These are phyloP conservation scores for Rhadina sibilatrix DNA, from an alignment of 2,113 vertebrate genomes.

Conservation along the genomic window DNA sequence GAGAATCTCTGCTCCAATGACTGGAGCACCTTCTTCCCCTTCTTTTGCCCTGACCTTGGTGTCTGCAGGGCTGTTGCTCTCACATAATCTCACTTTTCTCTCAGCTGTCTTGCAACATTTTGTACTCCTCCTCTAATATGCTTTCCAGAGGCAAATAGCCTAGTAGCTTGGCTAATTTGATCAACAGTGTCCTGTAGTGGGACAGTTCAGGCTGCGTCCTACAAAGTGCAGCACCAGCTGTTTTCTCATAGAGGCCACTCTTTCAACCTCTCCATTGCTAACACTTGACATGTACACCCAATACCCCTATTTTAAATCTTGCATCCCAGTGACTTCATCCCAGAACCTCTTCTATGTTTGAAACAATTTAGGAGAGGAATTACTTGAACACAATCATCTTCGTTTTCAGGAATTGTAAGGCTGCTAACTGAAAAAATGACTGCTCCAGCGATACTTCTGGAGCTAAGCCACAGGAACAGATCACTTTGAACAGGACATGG, in stretches of 20 bases:
- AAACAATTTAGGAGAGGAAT: background rate
- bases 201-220: background rate
- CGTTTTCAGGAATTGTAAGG: background rate
- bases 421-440: background rate
- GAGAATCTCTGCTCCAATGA: background rate
- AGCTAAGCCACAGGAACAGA: background rate
- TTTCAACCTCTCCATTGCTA: background rate
- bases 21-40: background rate
- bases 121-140: background rate
- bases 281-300: background rate
- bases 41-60: background rate
- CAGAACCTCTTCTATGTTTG: background rate
- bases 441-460: background rate
- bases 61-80: background rate
- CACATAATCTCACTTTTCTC: background rate
- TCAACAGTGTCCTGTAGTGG: background rate
- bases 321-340: background rate
- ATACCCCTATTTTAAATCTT: background rate
- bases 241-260: background rate
- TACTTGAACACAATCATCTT: background rate
- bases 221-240: background rate
- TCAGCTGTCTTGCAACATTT: background rate
- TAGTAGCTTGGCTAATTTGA: too few relatives aligned
- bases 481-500: background rate
- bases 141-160: background rate